These are phyloP conservation scores for Montipora cactus DNA, from an alignment of 64 coral and sea anemone species.

Conservation along the genomic window DNA sequence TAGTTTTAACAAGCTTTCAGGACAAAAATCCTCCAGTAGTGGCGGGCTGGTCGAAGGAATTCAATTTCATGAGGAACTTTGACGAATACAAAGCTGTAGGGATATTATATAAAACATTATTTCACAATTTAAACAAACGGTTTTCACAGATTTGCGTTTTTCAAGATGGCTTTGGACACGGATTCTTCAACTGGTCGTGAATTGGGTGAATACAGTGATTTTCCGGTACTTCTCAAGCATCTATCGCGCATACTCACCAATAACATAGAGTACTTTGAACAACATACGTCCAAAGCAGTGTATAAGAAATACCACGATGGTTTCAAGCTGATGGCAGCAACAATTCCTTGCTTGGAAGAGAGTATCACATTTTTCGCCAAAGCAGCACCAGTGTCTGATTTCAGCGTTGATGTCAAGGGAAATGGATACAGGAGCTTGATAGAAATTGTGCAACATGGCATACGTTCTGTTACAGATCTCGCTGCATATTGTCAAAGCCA, in stretches of 20 bases:
- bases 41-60: not conserved
- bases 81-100: not conserved
- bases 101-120: not conserved
- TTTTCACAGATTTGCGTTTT: not conserved
- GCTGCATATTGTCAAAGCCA: constrained; percentile 78
- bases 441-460: constrained; percentile 73
- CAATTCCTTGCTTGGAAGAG: constrained; percentile 64
- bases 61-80: not conserved
- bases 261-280: constrained; percentile 78
- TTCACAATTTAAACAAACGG: not conserved
- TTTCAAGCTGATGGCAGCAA: constrained; percentile 70
- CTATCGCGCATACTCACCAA: constrained; percentile 73
- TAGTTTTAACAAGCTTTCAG: not conserved
- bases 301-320: constrained; percentile 80
- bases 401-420: constrained; percentile 81
- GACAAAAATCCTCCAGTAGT: not conserved
- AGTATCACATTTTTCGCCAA: constrained; percentile 38
- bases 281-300: constrained; percentile 67
- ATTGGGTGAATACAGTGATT: constrained; percentile 61
- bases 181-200: not conserved
- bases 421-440: constrained; percentile 94
- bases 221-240: constrained; percentile 74
- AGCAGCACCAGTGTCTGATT: constrained; percentile 78
- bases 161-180: constrained; percentile 25
- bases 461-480: constrained; percentile 84